Conservation (phyloP, 2,113 vertebrate species). For the Leptobrachium leishanense region DNA sequence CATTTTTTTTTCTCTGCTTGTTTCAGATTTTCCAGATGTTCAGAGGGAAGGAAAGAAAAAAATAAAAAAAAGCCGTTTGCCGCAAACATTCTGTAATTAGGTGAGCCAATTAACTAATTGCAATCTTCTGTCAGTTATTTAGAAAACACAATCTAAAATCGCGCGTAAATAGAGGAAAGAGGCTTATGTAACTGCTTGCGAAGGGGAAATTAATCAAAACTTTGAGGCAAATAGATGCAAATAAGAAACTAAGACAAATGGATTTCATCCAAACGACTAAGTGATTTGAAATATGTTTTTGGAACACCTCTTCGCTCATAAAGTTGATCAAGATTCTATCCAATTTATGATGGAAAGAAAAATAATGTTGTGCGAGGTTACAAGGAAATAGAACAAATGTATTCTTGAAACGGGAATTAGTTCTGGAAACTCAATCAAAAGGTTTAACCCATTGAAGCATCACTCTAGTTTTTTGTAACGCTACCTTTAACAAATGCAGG, state of each 20-base stretch:
- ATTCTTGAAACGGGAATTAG: too few relatives aligned
- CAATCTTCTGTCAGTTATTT: conserved; percentile 37
- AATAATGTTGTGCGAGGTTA: not conserved
- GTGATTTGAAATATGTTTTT: conserved; percentile 5
- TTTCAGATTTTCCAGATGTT: conserved; percentile 10
- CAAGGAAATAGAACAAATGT: too few relatives aligned
- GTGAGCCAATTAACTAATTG: conserved; percentile 42
- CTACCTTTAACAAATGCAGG: too few relatives aligned
- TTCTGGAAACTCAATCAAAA: too few relatives aligned
- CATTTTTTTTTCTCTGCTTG: conserved; percentile 15
- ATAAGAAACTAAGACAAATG: conserved; percentile 8
- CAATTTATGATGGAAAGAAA: not conserved
- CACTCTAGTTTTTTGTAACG: too few relatives aligned
- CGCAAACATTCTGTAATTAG: conserved; percentile 33
- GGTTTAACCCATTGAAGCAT: too few relatives aligned
- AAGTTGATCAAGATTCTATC: not conserved
- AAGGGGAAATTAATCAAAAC: conserved; percentile 36
- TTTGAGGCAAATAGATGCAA: conserved; percentile 23
- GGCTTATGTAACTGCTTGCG: conserved; percentile 2
- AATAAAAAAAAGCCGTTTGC: not conserved
- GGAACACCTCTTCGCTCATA: not conserved
- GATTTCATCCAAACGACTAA: conserved; percentile 8
- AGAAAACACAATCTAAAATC: conserved; percentile 35
- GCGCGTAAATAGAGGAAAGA: conserved; percentile 7
- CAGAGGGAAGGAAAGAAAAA: not conserved